Conservation (phyloP, 1,140 invertebrate species). For the Hycleus phaleratus region DNA sequence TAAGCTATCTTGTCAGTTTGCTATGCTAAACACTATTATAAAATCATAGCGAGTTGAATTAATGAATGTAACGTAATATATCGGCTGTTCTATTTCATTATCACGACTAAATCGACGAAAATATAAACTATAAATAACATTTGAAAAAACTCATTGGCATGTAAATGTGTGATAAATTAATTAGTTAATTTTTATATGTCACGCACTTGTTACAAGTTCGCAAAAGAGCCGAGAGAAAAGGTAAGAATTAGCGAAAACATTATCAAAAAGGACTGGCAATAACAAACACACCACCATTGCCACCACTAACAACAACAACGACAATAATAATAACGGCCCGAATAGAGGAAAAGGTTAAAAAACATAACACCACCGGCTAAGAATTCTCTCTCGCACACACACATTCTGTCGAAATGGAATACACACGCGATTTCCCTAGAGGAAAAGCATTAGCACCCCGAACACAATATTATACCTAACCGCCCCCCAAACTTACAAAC, state of each 20-base stretch:
- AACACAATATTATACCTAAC: constrained; percentile 30
- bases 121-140: background rate
- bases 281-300: too few relatives aligned
- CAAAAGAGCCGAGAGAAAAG: too few relatives aligned
- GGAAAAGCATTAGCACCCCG: constrained; percentile 29
- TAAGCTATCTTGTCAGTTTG: too few relatives aligned
- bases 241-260: too few relatives aligned
- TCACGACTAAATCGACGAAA: background rate
- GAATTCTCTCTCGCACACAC: background rate
- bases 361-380: constrained; percentile 4
- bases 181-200: constrained; percentile 8
- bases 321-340: background rate
- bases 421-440: constrained; percentile 27
- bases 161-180: constrained; percentile 14
- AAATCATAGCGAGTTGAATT: too few relatives aligned
- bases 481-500: constrained; percentile 16
- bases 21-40: too few relatives aligned
- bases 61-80: too few relatives aligned
- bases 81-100: background rate
- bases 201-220: background rate
- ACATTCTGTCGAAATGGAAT: constrained; percentile 17
- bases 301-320: too few relatives aligned
- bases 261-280: too few relatives aligned
- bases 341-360: background rate
- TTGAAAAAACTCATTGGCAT: constrained; percentile 1